These are phyloP conservation scores for Caenorhabditis angaria DNA, from an alignment of 2,888 invertebrate genomes.

Conservation along the genomic window DNA sequence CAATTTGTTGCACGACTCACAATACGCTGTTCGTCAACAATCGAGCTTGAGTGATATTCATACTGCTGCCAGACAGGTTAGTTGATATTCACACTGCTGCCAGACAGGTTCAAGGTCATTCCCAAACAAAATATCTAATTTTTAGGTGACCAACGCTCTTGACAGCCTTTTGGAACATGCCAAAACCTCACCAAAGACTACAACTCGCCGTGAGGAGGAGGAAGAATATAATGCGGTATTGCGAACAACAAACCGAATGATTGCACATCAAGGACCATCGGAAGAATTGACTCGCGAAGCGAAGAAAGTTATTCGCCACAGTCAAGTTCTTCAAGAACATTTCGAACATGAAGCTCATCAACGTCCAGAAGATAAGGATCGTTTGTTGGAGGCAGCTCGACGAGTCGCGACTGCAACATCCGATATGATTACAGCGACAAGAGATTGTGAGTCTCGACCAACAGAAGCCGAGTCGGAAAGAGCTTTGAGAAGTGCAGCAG, in stretches of 20 bases:
- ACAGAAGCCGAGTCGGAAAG: constrained; percentile 65
- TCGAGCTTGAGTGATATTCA: constrained; percentile 79
- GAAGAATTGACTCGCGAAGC: constrained; percentile 55
- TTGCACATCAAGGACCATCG: constrained; percentile 75
- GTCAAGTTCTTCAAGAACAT: constrained; percentile 65
- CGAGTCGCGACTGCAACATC: constrained; percentile 93
- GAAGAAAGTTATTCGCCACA: constrained; percentile 74
- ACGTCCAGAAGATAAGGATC: constrained; percentile 87
- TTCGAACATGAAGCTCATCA: constrained; percentile 87
- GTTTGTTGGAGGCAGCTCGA: constrained; percentile 92
- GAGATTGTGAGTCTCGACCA: constrained; percentile 57
- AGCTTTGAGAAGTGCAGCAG: constrained; percentile 86
- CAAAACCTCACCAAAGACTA: constrained; percentile 77
- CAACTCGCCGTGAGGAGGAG: constrained; percentile 77
- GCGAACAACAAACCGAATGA: constrained; percentile 86
- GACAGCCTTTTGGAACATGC: constrained; percentile 90
- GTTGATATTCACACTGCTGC: constrained; percentile 85
- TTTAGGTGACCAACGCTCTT: constrained; percentile 80
- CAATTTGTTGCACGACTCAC: constrained; percentile 80
- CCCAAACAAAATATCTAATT: too few species aligned
- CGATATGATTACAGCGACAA: constrained; percentile 84
- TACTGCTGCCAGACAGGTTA: constrained; percentile 79
- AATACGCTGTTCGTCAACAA: constrained; percentile 56
- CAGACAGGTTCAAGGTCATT: constrained; percentile 37
- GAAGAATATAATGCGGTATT: constrained; percentile 89